A percentile compares a stretch with the other conserved stretches of the same genome.
Evolutionary conservation across 2,888 invertebrate genomes (phyloP).

Genomic region (Zele albiditarsus): DNA sequence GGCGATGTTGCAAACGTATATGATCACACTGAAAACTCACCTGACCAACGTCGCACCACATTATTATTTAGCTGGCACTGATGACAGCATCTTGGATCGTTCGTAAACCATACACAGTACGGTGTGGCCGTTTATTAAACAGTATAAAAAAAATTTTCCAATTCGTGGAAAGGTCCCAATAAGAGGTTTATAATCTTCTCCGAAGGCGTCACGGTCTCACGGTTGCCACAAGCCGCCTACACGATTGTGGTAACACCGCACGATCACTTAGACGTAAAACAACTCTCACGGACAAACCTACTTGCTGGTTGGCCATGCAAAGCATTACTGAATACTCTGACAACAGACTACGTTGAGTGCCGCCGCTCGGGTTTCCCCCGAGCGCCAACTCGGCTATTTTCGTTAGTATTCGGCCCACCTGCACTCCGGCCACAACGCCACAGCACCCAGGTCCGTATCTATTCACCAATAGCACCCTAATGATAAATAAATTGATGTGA

Average conservation of each 20-base stretch:
- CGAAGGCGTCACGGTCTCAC: conserved; percentile 43
- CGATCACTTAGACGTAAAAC: conserved; percentile 62
- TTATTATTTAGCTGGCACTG: conserved; percentile 71
- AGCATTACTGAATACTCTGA: conserved; percentile 72
- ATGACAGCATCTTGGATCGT: conserved; percentile 71
- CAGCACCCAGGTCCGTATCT: conserved; percentile 49
- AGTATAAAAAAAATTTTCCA: conserved; percentile 33
- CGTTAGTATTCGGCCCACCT: conserved; percentile 75
- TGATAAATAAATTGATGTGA: conserved; percentile 7
- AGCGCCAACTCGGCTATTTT: conserved; percentile 64
- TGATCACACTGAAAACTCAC: conserved; percentile 62
- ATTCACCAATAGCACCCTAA: background rate
- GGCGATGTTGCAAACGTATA: conserved; percentile 6
- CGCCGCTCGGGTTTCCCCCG: conserved; percentile 67
- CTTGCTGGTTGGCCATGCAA: conserved; percentile 68
- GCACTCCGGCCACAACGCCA: conserved; percentile 72
- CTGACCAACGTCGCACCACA: conserved; percentile 73
- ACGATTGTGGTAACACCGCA: conserved; percentile 51
- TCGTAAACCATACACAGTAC: conserved; percentile 64
- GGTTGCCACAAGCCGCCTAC: conserved; percentile 45
- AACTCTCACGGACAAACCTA: conserved; percentile 64
- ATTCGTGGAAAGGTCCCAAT: conserved; percentile 45
- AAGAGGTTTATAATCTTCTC: conserved; percentile 25
- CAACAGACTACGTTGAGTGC: conserved; percentile 67
- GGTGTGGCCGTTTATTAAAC: conserved; percentile 46